phyloP scores from a whole-genome alignment of 1,140 invertebrate species.

The Leptinotarsa lineolata region DNA sequence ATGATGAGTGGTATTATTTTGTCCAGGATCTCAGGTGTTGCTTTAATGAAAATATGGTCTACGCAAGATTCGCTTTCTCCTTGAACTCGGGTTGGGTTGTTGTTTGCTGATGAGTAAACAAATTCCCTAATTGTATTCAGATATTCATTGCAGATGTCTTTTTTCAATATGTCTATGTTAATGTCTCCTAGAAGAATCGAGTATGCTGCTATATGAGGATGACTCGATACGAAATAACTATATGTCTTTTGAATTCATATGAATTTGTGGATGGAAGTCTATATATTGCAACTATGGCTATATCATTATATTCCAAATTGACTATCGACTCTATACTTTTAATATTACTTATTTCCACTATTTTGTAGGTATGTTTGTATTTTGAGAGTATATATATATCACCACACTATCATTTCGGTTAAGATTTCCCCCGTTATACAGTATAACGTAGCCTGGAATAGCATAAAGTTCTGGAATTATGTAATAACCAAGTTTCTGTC shows the following conservation, averaged over 20 bases:
- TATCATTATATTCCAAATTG: too few relatives aligned
- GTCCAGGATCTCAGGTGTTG: background rate
- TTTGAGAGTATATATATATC: background rate
- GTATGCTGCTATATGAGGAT: too few relatives aligned
- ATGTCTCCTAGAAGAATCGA: too few relatives aligned
- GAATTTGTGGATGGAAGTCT: too few relatives aligned
- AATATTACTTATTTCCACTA: too few relatives aligned
- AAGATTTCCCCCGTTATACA: background rate
- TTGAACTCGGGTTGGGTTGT: background rate
- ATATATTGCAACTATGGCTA: too few relatives aligned
- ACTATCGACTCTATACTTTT: too few relatives aligned
- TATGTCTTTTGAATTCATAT: too few relatives aligned
- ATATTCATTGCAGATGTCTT: too few relatives aligned
- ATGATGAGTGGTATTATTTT: conserved; percentile 14
- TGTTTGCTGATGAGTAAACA: conserved; percentile 18
- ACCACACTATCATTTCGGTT: conserved; percentile 10
- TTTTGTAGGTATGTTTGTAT: too few relatives aligned
- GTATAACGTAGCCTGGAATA: background rate
- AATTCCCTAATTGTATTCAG: conserved; percentile 10
- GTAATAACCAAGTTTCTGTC: background rate
- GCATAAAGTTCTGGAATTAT: conserved; percentile 9
- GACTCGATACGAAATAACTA: too few relatives aligned
- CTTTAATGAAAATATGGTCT: conserved; percentile 24
- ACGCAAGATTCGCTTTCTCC: background rate
- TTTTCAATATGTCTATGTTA: too few relatives aligned